phyloP scores from a whole-genome alignment of 2,888 invertebrate species.

The Oligia strigilis region DNA sequence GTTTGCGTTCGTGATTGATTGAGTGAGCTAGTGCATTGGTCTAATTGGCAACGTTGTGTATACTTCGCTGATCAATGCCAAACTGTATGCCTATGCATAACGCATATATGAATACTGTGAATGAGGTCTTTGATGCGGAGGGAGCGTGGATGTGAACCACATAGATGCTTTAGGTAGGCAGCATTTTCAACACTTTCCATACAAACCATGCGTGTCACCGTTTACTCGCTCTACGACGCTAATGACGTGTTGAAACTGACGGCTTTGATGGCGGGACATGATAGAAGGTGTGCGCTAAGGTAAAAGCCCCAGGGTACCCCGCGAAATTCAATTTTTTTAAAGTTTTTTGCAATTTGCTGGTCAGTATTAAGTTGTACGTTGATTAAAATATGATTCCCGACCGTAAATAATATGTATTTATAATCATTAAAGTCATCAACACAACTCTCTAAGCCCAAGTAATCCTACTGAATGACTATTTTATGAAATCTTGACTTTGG shows the following conservation, averaged over 20 bases:
- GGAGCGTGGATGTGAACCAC: neutral
- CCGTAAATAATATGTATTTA: too few species aligned
- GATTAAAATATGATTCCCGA: too few species aligned
- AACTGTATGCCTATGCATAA: neutral
- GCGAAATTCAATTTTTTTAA: too few species aligned
- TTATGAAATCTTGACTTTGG: too few species aligned
- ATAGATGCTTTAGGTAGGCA: neutral
- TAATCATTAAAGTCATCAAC: too few species aligned
- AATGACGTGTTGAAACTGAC: neutral
- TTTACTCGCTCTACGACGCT: neutral
- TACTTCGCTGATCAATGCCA: neutral
- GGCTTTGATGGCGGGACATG: neutral
- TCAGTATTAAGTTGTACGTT: too few species aligned
- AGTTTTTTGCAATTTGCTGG: too few species aligned
- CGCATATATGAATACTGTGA: neutral
- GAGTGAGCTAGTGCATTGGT: slow-evolving; percentile 16
- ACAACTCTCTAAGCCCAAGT: too few species aligned
- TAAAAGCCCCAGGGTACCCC: too few species aligned
- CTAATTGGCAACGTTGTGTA: slow-evolving; percentile 11
- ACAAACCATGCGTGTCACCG: neutral
- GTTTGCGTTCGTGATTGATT: slow-evolving; percentile 3
- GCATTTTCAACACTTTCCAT: neutral
- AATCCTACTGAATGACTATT: too few species aligned
- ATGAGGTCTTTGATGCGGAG: neutral
- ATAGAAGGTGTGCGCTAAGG: neutral